Evolutionary conservation across 2,888 invertebrate species (phyloP), one percentile per base, ranked within the genome.

Genomic region (Hemicrepidius hirtus): DNA sequence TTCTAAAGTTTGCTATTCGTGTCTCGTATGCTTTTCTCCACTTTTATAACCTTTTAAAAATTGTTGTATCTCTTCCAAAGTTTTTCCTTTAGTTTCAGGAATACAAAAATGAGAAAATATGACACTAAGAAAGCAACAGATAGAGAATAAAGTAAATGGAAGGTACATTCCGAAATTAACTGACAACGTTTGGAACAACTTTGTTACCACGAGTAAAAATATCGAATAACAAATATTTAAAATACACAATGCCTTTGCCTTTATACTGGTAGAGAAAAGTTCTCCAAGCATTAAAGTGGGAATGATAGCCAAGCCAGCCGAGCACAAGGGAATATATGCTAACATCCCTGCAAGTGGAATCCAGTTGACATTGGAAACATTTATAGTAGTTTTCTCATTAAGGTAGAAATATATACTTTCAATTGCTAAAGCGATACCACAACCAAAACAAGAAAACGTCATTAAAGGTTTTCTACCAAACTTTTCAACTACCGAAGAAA

Each of bases 51-150:
- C 68, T 46, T 80, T 83, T 28, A 84, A 75, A 16, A 78, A 68
- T 74, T 84, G 82, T 68, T 86, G 85, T 55, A 85, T 85, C 77
- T 85, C 83, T 65, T 84, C 84, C 37, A 85, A 76, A 9, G 84
- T 84, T 72, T 83, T 84, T 2, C 84, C 85, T 74, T 81, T 83
- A 0, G 85, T 85, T 73, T 86, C 84, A 0, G 84, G 84, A 46
- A 86, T 75, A 67, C 82, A 76, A 74, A 72, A 82, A 68, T 80
- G 78, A 3, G 81, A 77, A 57, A 81, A 74, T 12, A 81, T 50
- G 3, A 79, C 74, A 40, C 80, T 77, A 10, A 80, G 3, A 37
- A 82, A 78, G 20, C 79, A 80, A 53, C 77, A 76, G 3, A 76
- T 10, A 1, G 81, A 74, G 74, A 83, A 85, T 24, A 83, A 76